phyloP scores from a whole-genome alignment of 2,113 vertebrate genomes.

The Shinisaurus crocodilurus region DNA sequence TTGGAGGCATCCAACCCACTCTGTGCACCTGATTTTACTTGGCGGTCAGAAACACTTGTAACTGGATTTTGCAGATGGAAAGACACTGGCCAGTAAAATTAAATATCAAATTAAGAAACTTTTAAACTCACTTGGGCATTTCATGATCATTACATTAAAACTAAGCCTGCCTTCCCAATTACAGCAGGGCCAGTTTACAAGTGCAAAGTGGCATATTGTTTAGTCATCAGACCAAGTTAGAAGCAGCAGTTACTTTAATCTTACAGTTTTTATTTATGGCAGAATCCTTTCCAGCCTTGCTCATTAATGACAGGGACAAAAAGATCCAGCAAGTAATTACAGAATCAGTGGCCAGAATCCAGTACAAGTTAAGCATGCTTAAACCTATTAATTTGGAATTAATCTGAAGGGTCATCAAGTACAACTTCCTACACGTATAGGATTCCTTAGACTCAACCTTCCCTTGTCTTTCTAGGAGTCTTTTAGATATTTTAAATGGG shows the following conservation, averaged over 20 bases:
- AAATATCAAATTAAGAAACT: conserved; percentile 41
- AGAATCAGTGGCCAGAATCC: background rate
- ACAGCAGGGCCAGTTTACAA: conserved; percentile 43
- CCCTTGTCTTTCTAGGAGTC: background rate
- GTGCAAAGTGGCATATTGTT: conserved; percentile 36
- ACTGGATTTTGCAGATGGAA: conserved; percentile 48
- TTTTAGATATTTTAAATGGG: background rate
- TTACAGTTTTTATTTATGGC: conserved; percentile 28
- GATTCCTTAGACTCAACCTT: background rate
- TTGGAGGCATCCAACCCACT: background rate
- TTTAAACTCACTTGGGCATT: conserved; percentile 22
- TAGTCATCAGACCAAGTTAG: conserved; percentile 29
- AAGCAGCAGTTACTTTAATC: conserved; percentile 33
- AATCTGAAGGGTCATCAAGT: background rate
- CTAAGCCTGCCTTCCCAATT: conserved; percentile 52
- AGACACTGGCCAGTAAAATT: conserved; percentile 43
- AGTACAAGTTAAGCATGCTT: background rate
- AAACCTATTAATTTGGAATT: background rate
- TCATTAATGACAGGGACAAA: conserved; percentile 45
- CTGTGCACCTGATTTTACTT: background rate
- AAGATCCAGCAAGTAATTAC: background rate
- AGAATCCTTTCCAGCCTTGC: conserved; percentile 10
- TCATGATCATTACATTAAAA: conserved; percentile 54
- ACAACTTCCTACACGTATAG: background rate
- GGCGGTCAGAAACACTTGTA: conserved; percentile 8